These are phyloP conservation scores for Centrocercus urophasianus DNA, from an alignment of 2,113 vertebrate genomes.

Conservation along the genomic window DNA sequence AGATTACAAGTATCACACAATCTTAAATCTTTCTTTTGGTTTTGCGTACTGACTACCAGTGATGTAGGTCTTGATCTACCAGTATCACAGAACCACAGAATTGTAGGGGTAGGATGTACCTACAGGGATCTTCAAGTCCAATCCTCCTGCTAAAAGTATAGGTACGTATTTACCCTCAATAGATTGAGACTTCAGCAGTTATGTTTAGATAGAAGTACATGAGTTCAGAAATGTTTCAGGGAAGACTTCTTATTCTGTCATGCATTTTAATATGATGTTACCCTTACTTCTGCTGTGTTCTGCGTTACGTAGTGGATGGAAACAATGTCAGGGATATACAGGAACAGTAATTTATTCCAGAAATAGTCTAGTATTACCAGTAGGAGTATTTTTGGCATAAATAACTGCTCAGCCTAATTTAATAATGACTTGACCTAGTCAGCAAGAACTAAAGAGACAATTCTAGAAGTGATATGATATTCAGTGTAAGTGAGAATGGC, in stretches of 20 bases:
- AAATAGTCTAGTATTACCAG: background rate
- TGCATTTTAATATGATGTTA: background rate
- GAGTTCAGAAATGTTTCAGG: background rate
- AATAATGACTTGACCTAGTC: constrained; percentile 1
- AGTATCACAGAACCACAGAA: too few species aligned
- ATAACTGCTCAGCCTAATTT: constrained; percentile 6
- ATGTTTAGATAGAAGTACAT: background rate
- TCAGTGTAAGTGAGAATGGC: background rate
- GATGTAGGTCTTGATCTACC: background rate
- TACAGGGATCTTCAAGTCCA: too few species aligned
- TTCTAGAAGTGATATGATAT: background rate
- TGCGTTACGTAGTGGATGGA: background rate
- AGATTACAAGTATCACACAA: background rate
- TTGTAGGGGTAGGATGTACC: too few species aligned
- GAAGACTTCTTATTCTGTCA: background rate
- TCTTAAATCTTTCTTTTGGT: background rate
- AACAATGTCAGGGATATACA: background rate
- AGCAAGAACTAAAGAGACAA: background rate
- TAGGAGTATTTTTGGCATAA: background rate
- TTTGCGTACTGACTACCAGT: background rate
- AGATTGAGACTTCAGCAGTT: background rate
- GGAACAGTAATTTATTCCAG: background rate
- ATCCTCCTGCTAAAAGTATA: background rate
- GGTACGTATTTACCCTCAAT: background rate
- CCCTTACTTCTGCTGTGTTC: background rate